Percentiles rank a stretch among this genome's conserved stretches.
Conservation (phyloP, 2,797 vertebrate species). For the Leptodactylus fallax region DNA sequence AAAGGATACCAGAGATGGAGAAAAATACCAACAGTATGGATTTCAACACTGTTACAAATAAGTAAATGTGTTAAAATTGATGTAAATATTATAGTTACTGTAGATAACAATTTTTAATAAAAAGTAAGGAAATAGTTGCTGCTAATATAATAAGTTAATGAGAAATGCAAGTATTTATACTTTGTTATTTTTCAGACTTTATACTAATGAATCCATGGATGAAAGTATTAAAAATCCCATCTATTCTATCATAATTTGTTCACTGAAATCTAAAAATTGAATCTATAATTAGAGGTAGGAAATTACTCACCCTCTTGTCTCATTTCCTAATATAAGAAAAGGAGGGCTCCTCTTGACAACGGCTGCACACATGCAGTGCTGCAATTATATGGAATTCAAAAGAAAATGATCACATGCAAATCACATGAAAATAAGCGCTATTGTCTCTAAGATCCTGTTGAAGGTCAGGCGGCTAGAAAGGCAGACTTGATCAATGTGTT, state of each 20-base stretch:
- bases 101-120: no score
- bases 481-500: constrained; percentile 26
- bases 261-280: constrained; percentile 15
- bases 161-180: no score
- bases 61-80: no score
- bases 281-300: constrained; percentile 25
- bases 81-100: no score
- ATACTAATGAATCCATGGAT: neutral
- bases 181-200: neutral
- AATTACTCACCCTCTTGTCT: constrained; percentile 14
- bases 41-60: no score
- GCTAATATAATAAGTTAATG: no score
- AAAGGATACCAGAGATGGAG: no score
- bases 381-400: constrained; percentile 52
- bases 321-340: constrained; percentile 24
- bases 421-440: constrained; percentile 39
- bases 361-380: constrained; percentile 30
- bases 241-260: neutral
- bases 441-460: constrained; percentile 32
- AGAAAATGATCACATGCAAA: constrained; percentile 44
- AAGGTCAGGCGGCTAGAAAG: constrained; percentile 30
- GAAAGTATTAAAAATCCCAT: neutral
- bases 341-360: constrained; percentile 24
- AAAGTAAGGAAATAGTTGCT: no score
- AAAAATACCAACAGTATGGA: no score